Base-by-base conservation (phyloP, 2,113 vertebrate genomes). In the Esox niger region DNA sequence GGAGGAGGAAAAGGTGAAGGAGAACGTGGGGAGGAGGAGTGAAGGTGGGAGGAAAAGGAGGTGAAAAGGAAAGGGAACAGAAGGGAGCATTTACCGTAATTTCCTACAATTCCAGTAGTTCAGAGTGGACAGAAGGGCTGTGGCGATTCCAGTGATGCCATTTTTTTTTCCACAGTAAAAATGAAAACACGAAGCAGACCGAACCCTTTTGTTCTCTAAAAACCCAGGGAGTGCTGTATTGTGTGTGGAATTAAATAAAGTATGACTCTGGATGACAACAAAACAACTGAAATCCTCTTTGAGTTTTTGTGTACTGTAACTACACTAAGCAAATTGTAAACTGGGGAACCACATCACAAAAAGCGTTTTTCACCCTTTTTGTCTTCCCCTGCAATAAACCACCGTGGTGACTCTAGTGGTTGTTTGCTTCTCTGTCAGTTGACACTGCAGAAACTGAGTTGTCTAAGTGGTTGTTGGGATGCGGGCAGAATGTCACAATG, bases 401-500 rank as follows among this genome's bases (percentile, higher is more conserved):
- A 70, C 71, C 77, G 66, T 68, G 74, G 77, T 17, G 5, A 4
- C 71, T 29, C 68, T 31, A 62, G 60, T 31, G 58, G 10, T 56
- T 56, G 54, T 26, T 15, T 60, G 35, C 64, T 61, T 73, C 70
- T 78, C 76, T 9, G 9, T 35, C 4, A 74, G 77, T 76, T 82
- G 82, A 81, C 25, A 38, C 79, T 73, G 79, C 68, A 75, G 55
- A 78, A 70, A 8, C 59, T 55, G 47, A 31, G 21, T 2, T 1
- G 71, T 80, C 15, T 26, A 27, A 15, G 3, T n/a, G n/a, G n/a
- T n/a, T n/a, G 32, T 62, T 8, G 30, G 63, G 84, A 87, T 77
- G 82, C 82, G 73, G 26, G 82, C 82, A 75, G 74, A 86, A 84
- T 79, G 83, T 80, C 67, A 17, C 70, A 75, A 70, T 35, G 25